Evolutionary conservation across 2,797 vertebrate genomes (phyloP), one percentile per base, ranked within the genome.

Genomic region (Todus mexicanus): DNA sequence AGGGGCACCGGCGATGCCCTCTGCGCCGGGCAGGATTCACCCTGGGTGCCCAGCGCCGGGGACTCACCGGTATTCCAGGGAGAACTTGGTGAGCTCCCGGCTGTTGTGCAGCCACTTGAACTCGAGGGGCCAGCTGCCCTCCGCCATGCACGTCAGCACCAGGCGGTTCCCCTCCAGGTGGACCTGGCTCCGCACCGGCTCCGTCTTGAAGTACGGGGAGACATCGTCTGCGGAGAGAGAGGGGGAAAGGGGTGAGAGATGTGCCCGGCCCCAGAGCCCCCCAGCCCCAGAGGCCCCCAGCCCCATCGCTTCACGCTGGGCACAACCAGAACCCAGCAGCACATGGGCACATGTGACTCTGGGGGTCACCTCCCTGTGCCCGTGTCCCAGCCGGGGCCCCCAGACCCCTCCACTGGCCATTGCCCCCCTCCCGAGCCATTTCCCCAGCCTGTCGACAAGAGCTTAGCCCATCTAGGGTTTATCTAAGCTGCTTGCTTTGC

Each of bases 61-160:
- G 31, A 31, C 97, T 98, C 96, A 99, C 99, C 99, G 98, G 98
- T 99, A 99, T 71, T 99, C 99, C 97, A 99, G 96, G 29, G 99
- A 99, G 98, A 99, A 99, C 72, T 98, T 98, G 22, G 99, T 99
- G 76, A 99, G 98, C 96, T 99, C 98, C 2, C 92, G 98, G 37
- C 97, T 98, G 53, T 99, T 99, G 96, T 99, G 98, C 31, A 99
- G 97, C 99, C 99, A 99, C 96, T 99, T 99, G 97, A 99, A 99
- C 96, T 99, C 99, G 27, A 99, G 98, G 0, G 99, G 99, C 99
- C 99, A 99, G 97, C 99, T 99, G 95, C 99, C 99, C 96, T 99
- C 99, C 0, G 99, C 99, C 99, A 99, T 99, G 97, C 99, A 99
- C 11, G 99, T 99, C 47, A 99, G 98, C 45, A 99, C 99, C 95